Conservation (phyloP, 2,113 vertebrate species). For the Takifugu flavidus region DNA sequence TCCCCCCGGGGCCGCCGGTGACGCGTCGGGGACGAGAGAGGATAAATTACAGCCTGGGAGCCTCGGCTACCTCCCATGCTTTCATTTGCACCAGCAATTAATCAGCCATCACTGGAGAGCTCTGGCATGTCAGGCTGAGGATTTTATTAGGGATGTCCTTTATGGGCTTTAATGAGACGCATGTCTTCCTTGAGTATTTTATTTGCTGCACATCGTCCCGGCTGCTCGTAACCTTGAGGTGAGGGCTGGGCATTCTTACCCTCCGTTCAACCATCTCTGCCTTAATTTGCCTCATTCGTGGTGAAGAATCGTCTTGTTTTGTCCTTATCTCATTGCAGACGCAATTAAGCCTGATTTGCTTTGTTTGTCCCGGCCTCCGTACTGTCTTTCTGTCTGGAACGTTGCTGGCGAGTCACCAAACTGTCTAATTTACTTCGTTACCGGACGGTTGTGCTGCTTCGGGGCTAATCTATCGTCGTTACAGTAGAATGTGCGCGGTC, state of each 20-base stretch:
- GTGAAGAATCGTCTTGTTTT: conserved; percentile 48
- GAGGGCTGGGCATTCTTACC: conserved; percentile 55
- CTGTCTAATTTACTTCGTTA: neutral
- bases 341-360: conserved; percentile 65
- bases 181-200: conserved; percentile 78
- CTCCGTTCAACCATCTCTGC: conserved; percentile 55
- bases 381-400: conserved; percentile 32
- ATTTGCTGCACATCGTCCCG: conserved; percentile 69
- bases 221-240: conserved; percentile 71
- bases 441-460: conserved; percentile 11
- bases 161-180: conserved; percentile 78
- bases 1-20: conserved; percentile 69
- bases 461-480: conserved; percentile 13
- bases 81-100: conserved; percentile 79
- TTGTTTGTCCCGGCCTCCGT: conserved; percentile 49
- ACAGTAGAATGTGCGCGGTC: conserved; percentile 17
- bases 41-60: conserved; percentile 72
- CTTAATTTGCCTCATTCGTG: conserved; percentile 41
- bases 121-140: conserved; percentile 73
- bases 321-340: conserved; percentile 59
- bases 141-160: conserved; percentile 79
- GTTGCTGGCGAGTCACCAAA: neutral
- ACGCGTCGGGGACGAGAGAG: conserved; percentile 67
- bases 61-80: conserved; percentile 65
- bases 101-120: conserved; percentile 79